Evolutionary conservation across 1,140 invertebrate species (phyloP).

Genomic region (Hypsibius dujardini): DNA sequence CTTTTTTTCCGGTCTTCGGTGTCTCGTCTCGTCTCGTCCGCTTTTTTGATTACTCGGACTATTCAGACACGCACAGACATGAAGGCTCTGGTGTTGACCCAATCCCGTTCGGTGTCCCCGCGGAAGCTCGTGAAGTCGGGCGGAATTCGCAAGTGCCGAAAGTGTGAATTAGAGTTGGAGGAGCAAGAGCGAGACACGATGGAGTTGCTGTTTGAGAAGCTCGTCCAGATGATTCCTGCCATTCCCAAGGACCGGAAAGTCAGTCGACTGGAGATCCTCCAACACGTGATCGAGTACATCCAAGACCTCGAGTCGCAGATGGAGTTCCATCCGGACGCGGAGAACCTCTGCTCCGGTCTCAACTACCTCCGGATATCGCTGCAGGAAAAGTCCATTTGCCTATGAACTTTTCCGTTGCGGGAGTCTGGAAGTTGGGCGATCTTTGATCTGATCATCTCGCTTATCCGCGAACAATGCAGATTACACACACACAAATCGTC

Average conservation of each 20-base stretch:
- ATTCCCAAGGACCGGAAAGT: conserved; percentile 37
- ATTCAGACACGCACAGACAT: not conserved
- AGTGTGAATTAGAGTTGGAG: not conserved
- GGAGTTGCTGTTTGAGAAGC: conserved; percentile 69
- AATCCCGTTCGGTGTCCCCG: not conserved
- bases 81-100: not conserved
- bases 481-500: too few species aligned
- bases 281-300: conserved; percentile 90
- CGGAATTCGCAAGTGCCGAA: not conserved
- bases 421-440: too few species aligned
- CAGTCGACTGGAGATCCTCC: conserved; percentile 79
- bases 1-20: too few species aligned
- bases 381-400: not conserved
- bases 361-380: not conserved
- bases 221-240: conserved; percentile 55
- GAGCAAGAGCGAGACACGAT: conserved; percentile 36
- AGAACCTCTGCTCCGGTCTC: not conserved
- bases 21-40: too few species aligned
- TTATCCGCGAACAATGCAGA: too few species aligned
- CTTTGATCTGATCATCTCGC: too few species aligned
- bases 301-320: conserved; percentile 74
- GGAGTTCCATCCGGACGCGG: conserved; percentile 39
- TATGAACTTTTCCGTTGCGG: too few species aligned
- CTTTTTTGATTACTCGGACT: too few species aligned
- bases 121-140: not conserved